These are phyloP conservation scores for Balearica regulorum DNA, from an alignment of 2,797 vertebrate genomes.

Conservation along the genomic window DNA sequence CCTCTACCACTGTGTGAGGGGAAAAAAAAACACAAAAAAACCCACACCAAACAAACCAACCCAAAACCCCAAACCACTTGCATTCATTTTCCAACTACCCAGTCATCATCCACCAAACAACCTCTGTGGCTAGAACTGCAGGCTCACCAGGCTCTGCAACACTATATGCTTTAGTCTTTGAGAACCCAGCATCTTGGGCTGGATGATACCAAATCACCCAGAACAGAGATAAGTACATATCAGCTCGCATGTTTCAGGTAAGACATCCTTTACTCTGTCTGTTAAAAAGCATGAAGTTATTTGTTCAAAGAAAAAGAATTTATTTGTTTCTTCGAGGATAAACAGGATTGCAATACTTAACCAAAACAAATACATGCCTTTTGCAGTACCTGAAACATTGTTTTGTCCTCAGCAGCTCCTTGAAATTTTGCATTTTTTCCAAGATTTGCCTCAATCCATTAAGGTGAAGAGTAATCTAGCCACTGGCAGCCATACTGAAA, in stretches of 20 bases:
- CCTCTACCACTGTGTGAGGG: not conserved
- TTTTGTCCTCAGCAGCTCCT: not conserved
- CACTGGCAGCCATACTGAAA: not conserved
- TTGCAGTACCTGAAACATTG: not conserved
- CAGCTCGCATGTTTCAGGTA: not conserved
- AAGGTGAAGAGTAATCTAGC: not conserved
- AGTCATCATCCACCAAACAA: not conserved
- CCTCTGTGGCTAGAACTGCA: not conserved
- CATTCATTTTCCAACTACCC: not conserved
- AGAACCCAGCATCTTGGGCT: not conserved
- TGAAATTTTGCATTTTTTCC: not conserved
- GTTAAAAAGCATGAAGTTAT: not conserved
- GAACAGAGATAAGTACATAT: rapidly evolving
- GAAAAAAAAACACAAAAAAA: not conserved
- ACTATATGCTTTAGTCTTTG: not conserved
- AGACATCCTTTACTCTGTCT: not conserved
- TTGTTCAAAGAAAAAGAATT: not conserved
- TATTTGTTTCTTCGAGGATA: not conserved
- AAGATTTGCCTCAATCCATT: not conserved
- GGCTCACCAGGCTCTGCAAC: not conserved
- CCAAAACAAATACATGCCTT: not conserved
- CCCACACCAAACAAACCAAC: too few relatives aligned
- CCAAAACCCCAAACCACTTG: too few relatives aligned
- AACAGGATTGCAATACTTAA: not conserved
- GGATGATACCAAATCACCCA: not conserved